Conservation (phyloP, 2,797 vertebrate species). For the Acanthopagrus latus region DNA sequence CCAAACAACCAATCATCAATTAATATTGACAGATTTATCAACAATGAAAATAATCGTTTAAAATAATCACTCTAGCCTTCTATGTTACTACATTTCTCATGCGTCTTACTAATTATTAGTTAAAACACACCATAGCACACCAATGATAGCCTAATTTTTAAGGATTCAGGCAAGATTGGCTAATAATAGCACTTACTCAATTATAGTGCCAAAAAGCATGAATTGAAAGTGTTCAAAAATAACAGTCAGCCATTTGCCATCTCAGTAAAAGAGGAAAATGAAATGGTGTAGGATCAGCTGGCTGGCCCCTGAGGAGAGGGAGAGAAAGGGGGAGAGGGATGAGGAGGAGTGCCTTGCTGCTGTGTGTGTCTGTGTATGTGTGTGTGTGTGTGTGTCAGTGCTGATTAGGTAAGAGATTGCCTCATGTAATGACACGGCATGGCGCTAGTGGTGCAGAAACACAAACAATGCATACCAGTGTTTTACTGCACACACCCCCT, state of each 20-base stretch:
- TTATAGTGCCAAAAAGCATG: slow-evolving; percentile 43
- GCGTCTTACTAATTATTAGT: slow-evolving; percentile 15
- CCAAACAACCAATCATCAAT: no score
- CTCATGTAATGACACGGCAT: slow-evolving; percentile 87
- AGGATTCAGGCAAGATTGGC: slow-evolving; percentile 13
- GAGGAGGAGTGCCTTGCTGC: slow-evolving; percentile 68
- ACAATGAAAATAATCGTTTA: no score
- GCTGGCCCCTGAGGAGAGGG: slow-evolving; percentile 80
- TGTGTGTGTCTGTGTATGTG: slow-evolving; percentile 41
- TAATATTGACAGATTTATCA: no score
- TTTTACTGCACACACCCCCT: slow-evolving; percentile 79
- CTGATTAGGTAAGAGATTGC: slow-evolving; percentile 89
- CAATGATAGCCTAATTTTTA: slow-evolving; percentile 8
- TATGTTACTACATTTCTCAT: slow-evolving; percentile 22
- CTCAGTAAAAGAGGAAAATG: slow-evolving; percentile 81
- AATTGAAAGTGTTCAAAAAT: slow-evolving; percentile 57
- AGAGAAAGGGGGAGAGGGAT: slow-evolving; percentile 44
- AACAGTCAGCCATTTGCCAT: slow-evolving; percentile 78
- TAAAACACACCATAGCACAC: slow-evolving; percentile 26
- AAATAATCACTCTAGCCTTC: neutral
- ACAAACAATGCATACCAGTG: slow-evolving; percentile 81
- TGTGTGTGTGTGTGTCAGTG: slow-evolving; percentile 74
- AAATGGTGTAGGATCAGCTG: slow-evolving; percentile 86
- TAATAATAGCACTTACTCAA: slow-evolving; percentile 53
- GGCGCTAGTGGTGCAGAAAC: slow-evolving; percentile 81